phyloP scores from a whole-genome alignment of 2,888 invertebrate species.

The Formica aserva region DNA sequence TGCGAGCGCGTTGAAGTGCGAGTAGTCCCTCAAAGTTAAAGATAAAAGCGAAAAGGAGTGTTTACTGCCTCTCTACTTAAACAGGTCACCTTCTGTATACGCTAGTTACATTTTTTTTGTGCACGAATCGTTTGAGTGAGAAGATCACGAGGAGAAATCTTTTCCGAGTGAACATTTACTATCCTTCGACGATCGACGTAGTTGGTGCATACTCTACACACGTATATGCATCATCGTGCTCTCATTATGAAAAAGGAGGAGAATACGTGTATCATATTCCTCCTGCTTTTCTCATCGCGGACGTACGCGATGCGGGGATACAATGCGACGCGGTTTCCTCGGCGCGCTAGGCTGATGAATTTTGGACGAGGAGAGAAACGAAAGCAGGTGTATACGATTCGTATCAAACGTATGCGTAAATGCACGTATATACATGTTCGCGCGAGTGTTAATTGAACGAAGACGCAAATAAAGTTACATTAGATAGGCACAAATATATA shows the following conservation, averaged over 20 bases:
- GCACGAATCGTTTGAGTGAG: constrained; percentile 28
- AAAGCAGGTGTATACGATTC: constrained; percentile 4
- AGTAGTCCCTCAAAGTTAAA: constrained; percentile 41
- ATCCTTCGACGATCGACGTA: constrained; percentile 36
- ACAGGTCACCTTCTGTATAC: constrained; percentile 29
- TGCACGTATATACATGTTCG: constrained; percentile 2
- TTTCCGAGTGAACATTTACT: constrained; percentile 44
- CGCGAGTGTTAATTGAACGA: constrained; percentile 21
- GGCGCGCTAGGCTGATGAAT: constrained; percentile 1
- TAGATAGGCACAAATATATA: constrained; percentile 41
- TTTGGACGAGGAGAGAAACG: constrained; percentile 28
- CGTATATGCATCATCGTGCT: constrained; percentile 29
- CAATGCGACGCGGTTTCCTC: neutral
- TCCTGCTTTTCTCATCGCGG: neutral
- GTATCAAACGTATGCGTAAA: constrained; percentile 17
- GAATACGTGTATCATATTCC: neutral
- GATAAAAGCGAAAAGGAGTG: constrained; percentile 39
- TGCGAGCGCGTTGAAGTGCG: constrained; percentile 14
- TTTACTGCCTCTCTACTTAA: constrained; percentile 36
- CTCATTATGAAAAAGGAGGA: neutral
- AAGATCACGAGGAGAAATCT: constrained; percentile 17
- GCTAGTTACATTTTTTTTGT: constrained; percentile 36
- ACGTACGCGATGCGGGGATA: constrained; percentile 13
- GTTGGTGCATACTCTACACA: constrained; percentile 41
- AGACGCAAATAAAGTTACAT: constrained; percentile 43